Evolutionary conservation across 2,888 invertebrate genomes (phyloP), one percentile per base, ranked within the genome.

Genomic region (Brachypalpus laphriformis): DNA sequence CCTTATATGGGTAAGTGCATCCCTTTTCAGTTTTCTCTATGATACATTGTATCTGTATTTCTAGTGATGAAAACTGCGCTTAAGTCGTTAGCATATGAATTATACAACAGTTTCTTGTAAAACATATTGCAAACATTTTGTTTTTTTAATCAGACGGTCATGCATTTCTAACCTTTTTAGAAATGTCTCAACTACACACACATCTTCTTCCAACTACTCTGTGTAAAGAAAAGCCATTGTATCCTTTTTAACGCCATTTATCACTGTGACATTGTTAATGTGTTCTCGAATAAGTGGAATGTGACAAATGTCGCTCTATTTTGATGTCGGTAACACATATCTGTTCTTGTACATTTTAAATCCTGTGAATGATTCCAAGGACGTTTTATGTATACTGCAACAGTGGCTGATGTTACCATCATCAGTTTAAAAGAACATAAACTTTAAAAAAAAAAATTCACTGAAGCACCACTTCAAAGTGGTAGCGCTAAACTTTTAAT

Each of bases 211-310:
- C 22, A 22, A 37, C 6, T 51, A 37, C 11, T 5, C 16, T 8
- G 47, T 14, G n/a, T 22, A 40, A 16, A 42, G 3, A 68, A 16
- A 54, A 11, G 40, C 40, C 40, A 68, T 18, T 63, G 20, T 31
- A 54, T 28, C 40, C 61, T 51, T 63, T 51, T 63, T 42, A 51
- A 14, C 16, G 31, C 31, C 72, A 54, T 74, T 74, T 63, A 63
- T 74, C 72, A 74, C 42, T 42, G 72, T 20, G 37, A 31, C 51
- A 63, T 51, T 63, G 51, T 22, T 74, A 74, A 63, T 63, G 61
- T 51, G 63, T 74, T 63, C 51, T 63, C 28, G 42, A 61, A 63
- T 40, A 42, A 54, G 63, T 34, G 42, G 51, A 42, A 63, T 63
- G 63, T 54, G 63, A 63, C 61, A 74, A 74, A 54, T 74, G 42